Percentiles rank a stretch among this genome's conserved stretches.
Conservation (phyloP, 2,888 invertebrate species). For the Tetragnatha montana region DNA sequence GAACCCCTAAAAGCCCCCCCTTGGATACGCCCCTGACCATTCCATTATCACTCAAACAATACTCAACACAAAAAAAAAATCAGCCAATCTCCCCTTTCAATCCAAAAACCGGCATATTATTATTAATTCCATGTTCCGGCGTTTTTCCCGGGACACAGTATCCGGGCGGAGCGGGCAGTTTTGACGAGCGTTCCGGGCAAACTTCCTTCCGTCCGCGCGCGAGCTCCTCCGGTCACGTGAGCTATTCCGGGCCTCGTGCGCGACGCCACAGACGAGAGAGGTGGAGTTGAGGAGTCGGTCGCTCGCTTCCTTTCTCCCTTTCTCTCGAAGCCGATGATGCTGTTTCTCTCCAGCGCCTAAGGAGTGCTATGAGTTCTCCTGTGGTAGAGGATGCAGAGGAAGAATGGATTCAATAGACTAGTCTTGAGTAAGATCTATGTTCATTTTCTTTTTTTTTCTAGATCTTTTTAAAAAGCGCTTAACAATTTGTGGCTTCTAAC, state of each 20-base stretch:
- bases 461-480: not conserved
- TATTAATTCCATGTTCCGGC: conserved; percentile 1
- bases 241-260: conserved; percentile 55
- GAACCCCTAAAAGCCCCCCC: too few relatives aligned
- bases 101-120: not conserved
- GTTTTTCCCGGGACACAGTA: not conserved
- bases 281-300: not conserved
- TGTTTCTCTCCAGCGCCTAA: not conserved
- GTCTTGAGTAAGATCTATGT: conserved; percentile 46
- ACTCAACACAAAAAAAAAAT: too few relatives aligned
- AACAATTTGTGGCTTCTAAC: too few relatives aligned
- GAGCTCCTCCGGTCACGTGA: conserved; percentile 52
- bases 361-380: conserved; percentile 30
- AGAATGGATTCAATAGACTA: conserved; percentile 59
- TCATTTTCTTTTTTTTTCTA: not conserved
- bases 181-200: conserved; percentile 47
- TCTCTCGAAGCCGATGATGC: too few relatives aligned
- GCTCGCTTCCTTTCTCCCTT: conserved; percentile 13
- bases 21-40: too few relatives aligned
- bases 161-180: conserved; percentile 40
- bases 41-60: too few relatives aligned
- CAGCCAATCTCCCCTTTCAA: too few relatives aligned
- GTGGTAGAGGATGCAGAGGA: conserved; percentile 43
- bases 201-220: conserved; percentile 57
- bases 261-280: conserved; percentile 19